These are phyloP conservation scores for Macrotrachela quadricornifera DNA, from an alignment of 1,140 invertebrate genomes.

Conservation along the genomic window DNA sequence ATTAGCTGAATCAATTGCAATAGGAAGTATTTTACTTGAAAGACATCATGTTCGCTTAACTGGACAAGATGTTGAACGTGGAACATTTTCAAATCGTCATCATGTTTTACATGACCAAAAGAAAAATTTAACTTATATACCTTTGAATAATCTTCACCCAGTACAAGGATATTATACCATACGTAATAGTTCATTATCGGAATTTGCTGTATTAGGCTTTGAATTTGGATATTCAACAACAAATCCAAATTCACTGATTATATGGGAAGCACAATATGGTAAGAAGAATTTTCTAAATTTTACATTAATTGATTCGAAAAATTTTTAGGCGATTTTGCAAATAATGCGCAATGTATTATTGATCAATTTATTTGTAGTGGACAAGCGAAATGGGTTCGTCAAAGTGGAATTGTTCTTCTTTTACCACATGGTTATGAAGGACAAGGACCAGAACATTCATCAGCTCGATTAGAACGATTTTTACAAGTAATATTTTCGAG, in stretches of 20 bases:
- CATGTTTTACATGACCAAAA: slow-evolving; percentile 87
- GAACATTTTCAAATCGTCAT: slow-evolving; percentile 75
- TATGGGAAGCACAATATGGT: slow-evolving; percentile 97
- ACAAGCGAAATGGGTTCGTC: slow-evolving; percentile 89
- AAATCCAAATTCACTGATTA: slow-evolving; percentile 85
- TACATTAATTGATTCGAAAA: too few relatives aligned
- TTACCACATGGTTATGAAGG: slow-evolving; percentile 95
- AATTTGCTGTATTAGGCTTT: slow-evolving; percentile 72
- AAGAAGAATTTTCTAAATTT: too few relatives aligned
- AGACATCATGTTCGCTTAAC: slow-evolving; percentile 51
- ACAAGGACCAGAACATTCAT: slow-evolving; percentile 96
- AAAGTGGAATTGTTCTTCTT: slow-evolving; percentile 78
- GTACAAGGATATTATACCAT: slow-evolving; percentile 64
- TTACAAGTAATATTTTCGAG: slow-evolving; percentile 63
- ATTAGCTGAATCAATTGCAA: slow-evolving; percentile 85
- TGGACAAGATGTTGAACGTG: slow-evolving; percentile 93
- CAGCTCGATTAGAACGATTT: slow-evolving; percentile 78
- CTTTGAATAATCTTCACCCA: slow-evolving; percentile 24
- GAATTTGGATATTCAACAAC: slow-evolving; percentile 93
- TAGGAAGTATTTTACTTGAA: slow-evolving; percentile 63
- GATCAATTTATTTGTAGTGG: slow-evolving; percentile 85
- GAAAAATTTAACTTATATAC: slow-evolving; percentile 17
- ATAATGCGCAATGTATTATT: slow-evolving; percentile 97
- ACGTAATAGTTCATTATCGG: slow-evolving; percentile 85
- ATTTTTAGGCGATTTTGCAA: slow-evolving; percentile 62